A percentile compares a stretch with the other conserved stretches of the same genome.
These are phyloP conservation scores for Mactromeris polynyma DNA, from an alignment of 2,888 invertebrate genomes.

Conservation along the genomic window DNA sequence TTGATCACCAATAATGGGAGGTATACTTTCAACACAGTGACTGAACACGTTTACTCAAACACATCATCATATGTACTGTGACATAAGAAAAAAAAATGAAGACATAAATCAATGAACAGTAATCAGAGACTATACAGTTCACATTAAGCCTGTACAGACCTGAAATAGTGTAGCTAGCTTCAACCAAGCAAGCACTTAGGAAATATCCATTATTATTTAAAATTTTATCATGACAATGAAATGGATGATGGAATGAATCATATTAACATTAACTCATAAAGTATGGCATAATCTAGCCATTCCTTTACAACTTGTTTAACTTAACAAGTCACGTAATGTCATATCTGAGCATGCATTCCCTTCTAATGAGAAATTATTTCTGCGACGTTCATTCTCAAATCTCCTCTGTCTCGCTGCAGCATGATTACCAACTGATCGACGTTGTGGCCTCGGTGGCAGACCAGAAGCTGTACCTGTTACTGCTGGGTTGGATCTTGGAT, in stretches of 20 bases:
- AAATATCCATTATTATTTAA: no score
- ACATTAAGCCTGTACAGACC: no score
- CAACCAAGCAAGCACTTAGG: no score
- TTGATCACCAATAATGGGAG: no score
- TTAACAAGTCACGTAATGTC: constrained; percentile 74
- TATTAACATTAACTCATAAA: neutral
- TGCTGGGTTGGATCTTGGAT: constrained; percentile 73
- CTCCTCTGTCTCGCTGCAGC: constrained; percentile 55
- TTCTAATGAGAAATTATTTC: constrained; percentile 73
- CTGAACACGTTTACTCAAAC: no score
- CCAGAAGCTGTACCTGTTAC: constrained; percentile 55
- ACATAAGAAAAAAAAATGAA: no score
- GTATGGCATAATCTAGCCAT: neutral
- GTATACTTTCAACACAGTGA: no score
- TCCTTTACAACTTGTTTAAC: constrained; percentile 12
- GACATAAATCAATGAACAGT: no score
- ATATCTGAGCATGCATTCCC: constrained; percentile 73
- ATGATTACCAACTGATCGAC: constrained; percentile 57
- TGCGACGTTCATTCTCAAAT: constrained; percentile 55
- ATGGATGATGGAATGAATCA: neutral
- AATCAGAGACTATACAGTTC: no score
- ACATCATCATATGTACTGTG: no score
- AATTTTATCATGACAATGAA: neutral
- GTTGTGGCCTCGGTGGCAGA: constrained; percentile 66
- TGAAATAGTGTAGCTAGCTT: no score